A percentile compares a stretch with the other conserved stretches of the same genome.
These are phyloP conservation scores for Eolophus roseicapilla DNA, from an alignment of 2,113 vertebrate genomes.

Conservation along the genomic window DNA sequence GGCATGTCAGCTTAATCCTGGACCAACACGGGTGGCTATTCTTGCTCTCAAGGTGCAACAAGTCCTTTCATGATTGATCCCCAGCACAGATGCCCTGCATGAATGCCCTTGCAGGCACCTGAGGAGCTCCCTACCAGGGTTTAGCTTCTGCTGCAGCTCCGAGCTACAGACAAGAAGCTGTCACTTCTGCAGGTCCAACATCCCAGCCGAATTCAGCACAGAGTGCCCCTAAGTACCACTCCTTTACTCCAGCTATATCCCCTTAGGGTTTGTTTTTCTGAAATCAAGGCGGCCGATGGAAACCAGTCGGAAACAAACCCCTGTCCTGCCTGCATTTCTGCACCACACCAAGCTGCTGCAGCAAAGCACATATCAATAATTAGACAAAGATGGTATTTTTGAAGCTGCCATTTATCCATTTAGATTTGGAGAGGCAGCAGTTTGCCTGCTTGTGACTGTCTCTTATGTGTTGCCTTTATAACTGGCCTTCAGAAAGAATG, in stretches of 20 bases:
- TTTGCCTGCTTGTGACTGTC: not conserved
- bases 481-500: not conserved
- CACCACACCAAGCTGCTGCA: not conserved
- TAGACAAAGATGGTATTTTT: accelerated
- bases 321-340: not conserved
- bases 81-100: not conserved
- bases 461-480: not conserved
- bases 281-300: not conserved
- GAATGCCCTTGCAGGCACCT: not conserved
- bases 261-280: not conserved
- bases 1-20: not conserved
- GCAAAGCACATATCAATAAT: not conserved
- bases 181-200: not conserved
- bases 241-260: not conserved
- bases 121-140: not conserved
- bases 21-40: accelerated
- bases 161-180: not conserved
- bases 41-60: not conserved
- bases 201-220: not conserved
- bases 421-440: not conserved
- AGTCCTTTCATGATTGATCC: not conserved
- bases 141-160: not conserved
- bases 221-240: not conserved
- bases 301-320: not conserved
- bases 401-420: not conserved